phyloP scores from a whole-genome alignment of 2,888 invertebrate species.

The Volucella zonaria region DNA sequence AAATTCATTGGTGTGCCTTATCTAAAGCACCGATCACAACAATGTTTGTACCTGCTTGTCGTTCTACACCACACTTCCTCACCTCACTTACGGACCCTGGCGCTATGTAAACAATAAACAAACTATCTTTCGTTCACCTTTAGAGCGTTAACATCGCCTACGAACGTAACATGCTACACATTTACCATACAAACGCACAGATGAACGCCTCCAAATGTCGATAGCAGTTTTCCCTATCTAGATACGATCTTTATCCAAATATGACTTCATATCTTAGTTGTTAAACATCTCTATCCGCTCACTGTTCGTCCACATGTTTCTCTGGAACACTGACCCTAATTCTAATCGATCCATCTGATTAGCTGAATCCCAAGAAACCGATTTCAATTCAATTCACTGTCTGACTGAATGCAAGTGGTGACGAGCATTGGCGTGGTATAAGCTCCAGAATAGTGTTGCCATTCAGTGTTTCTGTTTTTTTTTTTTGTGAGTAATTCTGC shows the following conservation, averaged over 20 bases:
- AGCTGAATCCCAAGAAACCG: neutral
- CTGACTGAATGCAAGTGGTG: too few species aligned
- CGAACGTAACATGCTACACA: too few species aligned
- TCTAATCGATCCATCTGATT: slow-evolving; percentile 3
- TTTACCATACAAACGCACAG: too few species aligned
- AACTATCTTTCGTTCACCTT: slow-evolving; percentile 25
- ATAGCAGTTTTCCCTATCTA: slow-evolving; percentile 17
- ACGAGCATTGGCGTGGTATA: too few species aligned
- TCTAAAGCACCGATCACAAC: slow-evolving; percentile 43
- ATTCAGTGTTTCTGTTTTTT: too few species aligned
- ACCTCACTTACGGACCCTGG: slow-evolving; percentile 16
- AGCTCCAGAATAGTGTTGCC: too few species aligned
- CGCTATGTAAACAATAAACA: slow-evolving; percentile 43
- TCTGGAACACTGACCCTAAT: neutral
- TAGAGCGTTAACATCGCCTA: too few species aligned
- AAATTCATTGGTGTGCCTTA: slow-evolving; percentile 29
- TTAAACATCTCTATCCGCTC: slow-evolving; percentile 22
- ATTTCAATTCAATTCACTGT: slow-evolving; percentile 2
- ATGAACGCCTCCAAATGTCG: neutral
- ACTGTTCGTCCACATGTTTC: slow-evolving; percentile 16
- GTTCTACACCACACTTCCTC: slow-evolving; percentile 11
- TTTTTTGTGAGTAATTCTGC: too few species aligned
- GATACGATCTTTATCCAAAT: slow-evolving; percentile 51
- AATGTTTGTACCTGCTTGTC: slow-evolving; percentile 30
- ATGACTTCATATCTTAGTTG: slow-evolving; percentile 34